Percentiles rank a stretch among this genome's conserved stretches.
Evolutionary conservation across 2,797 vertebrate genomes (phyloP).

Genomic region (Chelmon rostratus): DNA sequence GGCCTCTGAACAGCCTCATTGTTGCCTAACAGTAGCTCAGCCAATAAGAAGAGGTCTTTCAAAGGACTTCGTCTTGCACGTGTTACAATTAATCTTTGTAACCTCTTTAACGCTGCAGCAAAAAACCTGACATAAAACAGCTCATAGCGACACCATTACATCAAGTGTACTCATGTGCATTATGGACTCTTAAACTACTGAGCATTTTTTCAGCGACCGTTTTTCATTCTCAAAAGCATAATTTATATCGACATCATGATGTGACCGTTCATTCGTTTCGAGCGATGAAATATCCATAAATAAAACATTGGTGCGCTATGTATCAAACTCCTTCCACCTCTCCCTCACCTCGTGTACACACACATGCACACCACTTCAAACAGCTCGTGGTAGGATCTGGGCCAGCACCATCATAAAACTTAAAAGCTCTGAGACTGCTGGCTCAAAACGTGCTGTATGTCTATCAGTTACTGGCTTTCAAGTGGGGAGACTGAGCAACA

Average conservation of each 20-base stretch:
- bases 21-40: too few relatives aligned
- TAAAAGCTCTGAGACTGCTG: constrained; percentile 48
- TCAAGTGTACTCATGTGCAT: neutral
- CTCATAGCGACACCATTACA: neutral
- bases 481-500: constrained; percentile 25
- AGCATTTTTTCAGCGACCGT: neutral
- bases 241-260: constrained; percentile 34
- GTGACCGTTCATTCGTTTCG: constrained; percentile 53
- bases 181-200: constrained; percentile 1
- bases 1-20: neutral
- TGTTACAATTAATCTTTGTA: constrained; percentile 6
- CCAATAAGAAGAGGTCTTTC: neutral
- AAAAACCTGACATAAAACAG: neutral
- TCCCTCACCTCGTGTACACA: constrained; percentile 35
- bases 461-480: constrained; percentile 59
- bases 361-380: constrained; percentile 30
- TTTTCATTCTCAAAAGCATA: constrained; percentile 37
- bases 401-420: constrained; percentile 64
- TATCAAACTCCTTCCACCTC: constrained; percentile 49
- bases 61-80: neutral
- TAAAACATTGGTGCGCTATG: constrained; percentile 49
- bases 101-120: neutral
- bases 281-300: constrained; percentile 50
- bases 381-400: constrained; percentile 40
- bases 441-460: constrained; percentile 25